Evolutionary conservation across 2,888 invertebrate species (phyloP), one percentile per base, ranked within the genome.

Genomic region (Rugalucina vietnamica): DNA sequence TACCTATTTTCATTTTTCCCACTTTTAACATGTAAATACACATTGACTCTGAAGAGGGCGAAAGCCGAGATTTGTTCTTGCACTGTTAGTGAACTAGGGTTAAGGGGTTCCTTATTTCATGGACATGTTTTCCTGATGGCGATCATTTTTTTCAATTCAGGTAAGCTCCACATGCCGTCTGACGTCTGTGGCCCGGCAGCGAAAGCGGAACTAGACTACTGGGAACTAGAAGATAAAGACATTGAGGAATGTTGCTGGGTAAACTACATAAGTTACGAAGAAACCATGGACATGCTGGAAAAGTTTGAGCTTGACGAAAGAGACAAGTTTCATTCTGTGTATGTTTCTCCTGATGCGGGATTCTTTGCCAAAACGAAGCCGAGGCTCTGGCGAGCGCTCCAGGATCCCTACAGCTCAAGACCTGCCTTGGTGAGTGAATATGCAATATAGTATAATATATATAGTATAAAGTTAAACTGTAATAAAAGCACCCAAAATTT

Each of bases 181-280:
- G 89, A 89, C 69, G 81, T 91, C 0, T 91, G 91, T 79, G 91
- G 91, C 0, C 90, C 90, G 37, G 85, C 89, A 54, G 83, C 87
- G n/a, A 91, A 89, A 71, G 88, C 87, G 21, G 93, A 93, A 76
- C 84, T 93, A 12, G 89, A 90, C 49, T 93, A 90, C 81, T 93
- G 93, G 93, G 90, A 90, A 60, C 87, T 93, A 10, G 90, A 91
- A 39, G 93, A 93, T 60, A 89, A 90, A 24, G 88, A 90, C 54
- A 92, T 93, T 10, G 90, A 92, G 50, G 89, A 90, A 24, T 93
- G 93, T 79, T 93, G 93, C 71, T 91, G 92, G 92, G 90, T 92
- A 32, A 88, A 89, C 50, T 93, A 93, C 75, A 92, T 90, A 24
- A 72, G 88, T 60, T 90, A 90, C 57, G 88, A 90, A 71, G 90